Conservation (phyloP, 2,888 invertebrate genomes). For the Phaedon cochleariae region DNA sequence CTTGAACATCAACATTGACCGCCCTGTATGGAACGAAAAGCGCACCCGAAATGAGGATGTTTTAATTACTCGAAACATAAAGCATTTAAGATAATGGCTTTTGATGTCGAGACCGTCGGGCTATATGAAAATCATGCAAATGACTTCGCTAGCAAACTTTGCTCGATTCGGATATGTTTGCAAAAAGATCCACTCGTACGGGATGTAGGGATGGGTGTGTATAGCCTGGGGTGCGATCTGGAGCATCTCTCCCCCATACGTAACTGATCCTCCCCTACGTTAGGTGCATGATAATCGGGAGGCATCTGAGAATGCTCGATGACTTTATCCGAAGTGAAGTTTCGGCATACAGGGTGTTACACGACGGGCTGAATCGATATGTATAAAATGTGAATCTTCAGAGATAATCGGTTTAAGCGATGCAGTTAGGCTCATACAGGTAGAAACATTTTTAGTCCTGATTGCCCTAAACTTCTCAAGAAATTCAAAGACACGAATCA, state of each 20-base stretch:
- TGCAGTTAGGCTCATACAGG: too few species aligned
- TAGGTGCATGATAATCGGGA: neutral
- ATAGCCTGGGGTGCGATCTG: constrained; percentile 7
- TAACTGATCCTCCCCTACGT: neutral
- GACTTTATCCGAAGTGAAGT: too few species aligned
- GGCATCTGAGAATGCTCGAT: neutral
- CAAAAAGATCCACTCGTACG: constrained; percentile 15
- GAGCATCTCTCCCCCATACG: neutral
- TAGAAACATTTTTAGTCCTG: too few species aligned
- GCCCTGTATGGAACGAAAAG: neutral
- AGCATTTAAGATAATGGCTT: constrained; percentile 49
- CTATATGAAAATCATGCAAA: constrained; percentile 44
- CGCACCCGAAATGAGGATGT: constrained; percentile 30
- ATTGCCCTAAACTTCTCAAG: too few species aligned
- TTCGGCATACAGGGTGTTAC: too few species aligned
- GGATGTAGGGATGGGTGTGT: constrained; percentile 10
- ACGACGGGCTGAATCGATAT: too few species aligned
- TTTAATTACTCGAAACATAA: constrained; percentile 46
- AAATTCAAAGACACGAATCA: too few species aligned
- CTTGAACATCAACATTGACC: neutral
- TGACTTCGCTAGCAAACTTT: constrained; percentile 9
- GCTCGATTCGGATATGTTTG: neutral
- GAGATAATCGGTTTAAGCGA: too few species aligned
- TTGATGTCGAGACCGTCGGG: constrained; percentile 46
- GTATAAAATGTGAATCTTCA: too few species aligned